These are phyloP conservation scores for Drosophila athabasca DNA, from an alignment of 1,140 invertebrate genomes.

Conservation along the genomic window DNA sequence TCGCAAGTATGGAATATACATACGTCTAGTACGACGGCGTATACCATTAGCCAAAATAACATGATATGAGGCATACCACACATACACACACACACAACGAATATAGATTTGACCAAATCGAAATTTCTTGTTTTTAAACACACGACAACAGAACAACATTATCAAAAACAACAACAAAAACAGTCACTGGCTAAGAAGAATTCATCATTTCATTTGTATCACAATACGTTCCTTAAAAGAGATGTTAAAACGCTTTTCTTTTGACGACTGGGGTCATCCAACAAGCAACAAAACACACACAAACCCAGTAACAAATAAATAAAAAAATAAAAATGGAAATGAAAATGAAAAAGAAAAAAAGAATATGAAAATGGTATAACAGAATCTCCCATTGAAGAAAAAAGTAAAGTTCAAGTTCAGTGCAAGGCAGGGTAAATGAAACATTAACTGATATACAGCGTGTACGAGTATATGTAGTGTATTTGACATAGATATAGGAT, in stretches of 20 bases:
- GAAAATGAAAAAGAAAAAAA: conserved; percentile 21
- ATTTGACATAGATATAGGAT: conserved; percentile 20
- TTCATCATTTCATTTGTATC: conserved; percentile 23
- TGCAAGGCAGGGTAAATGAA: conserved; percentile 10
- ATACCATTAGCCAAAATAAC: too few relatives aligned
- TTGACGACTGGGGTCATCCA: conserved; percentile 37
- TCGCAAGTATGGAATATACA: too few relatives aligned
- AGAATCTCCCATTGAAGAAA: conserved; percentile 33
- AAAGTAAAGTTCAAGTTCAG: conserved; percentile 5
- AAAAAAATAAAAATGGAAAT: conserved; percentile 38
- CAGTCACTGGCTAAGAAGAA: not conserved
- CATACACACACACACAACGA: conserved; percentile 17
- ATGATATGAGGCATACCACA: not conserved
- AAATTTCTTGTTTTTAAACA: conserved; percentile 50
- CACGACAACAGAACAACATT: conserved; percentile 16
- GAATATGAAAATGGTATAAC: not conserved
- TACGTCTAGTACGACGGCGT: too few relatives aligned
- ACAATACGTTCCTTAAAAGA: conserved; percentile 50
- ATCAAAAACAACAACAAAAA: not conserved
- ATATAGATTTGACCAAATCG: conserved; percentile 32
- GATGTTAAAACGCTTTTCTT: conserved; percentile 19
- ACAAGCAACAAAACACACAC: conserved; percentile 25
- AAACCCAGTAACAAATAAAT: conserved; percentile 11
- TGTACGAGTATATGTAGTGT: conserved; percentile 17
- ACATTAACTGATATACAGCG: conserved; percentile 10